Percentiles rank a stretch among this genome's conserved stretches.
Conservation (phyloP, 2,113 vertebrate genomes). For the Isurus oxyrinchus region DNA sequence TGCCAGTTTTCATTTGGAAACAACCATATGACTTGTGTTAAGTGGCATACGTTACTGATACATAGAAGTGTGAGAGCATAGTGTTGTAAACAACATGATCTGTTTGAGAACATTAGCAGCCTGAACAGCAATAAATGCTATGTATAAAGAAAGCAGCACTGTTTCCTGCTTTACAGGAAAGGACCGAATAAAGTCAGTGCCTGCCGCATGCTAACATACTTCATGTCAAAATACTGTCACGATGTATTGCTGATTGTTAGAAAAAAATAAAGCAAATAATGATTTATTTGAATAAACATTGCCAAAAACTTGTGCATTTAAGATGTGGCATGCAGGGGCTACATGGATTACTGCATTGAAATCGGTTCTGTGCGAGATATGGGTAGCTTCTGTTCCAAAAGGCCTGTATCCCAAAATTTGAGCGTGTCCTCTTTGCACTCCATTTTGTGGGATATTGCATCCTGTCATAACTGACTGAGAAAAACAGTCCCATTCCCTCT, state of each 20-base stretch:
- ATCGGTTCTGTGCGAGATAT: neutral
- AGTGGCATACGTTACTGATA: neutral
- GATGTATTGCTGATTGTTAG: neutral
- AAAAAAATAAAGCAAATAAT: conserved; percentile 19
- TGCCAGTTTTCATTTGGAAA: conserved; percentile 6
- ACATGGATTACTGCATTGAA: neutral
- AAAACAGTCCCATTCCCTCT: neutral
- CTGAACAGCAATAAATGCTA: conserved; percentile 25
- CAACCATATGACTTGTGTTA: neutral
- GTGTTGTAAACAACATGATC: conserved; percentile 6
- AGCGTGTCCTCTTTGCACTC: neutral
- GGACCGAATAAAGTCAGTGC: conserved; percentile 10
- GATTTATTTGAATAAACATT: conserved; percentile 32
- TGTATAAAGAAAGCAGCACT: neutral
- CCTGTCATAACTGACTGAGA: neutral
- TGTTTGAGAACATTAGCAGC: neutral
- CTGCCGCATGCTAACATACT: conserved; percentile 13
- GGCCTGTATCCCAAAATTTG: neutral
- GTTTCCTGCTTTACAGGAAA: neutral
- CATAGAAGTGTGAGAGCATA: neutral
- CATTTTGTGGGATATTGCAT: neutral
- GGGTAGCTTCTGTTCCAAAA: neutral
- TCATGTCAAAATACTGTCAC: conserved; percentile 23
- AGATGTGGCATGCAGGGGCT: neutral
- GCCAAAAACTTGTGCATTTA: neutral